Evolutionary conservation across 2,797 vertebrate genomes (phyloP), one percentile per base, ranked within the genome.

Genomic region (Lateolabrax maculatus): DNA sequence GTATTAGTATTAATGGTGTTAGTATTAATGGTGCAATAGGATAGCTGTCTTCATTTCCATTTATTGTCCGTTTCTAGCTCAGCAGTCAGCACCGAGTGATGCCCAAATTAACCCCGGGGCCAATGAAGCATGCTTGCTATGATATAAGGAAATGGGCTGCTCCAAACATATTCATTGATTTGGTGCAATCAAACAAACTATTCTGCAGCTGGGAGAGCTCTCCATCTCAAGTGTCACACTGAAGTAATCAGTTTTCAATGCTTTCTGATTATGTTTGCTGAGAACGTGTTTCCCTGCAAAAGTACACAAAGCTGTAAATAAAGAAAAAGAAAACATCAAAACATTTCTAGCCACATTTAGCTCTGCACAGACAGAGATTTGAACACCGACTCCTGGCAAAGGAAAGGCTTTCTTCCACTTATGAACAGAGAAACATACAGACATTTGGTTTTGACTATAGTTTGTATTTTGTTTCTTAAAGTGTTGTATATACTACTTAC

Each of bases 181-280:
- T 60, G 62, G 36, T 68, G 75, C 18, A 77, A 84, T 79, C 37
- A 56, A 46, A 58, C 49, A 76, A 81, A 81, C 67, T 52, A 71
- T 66, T 77, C 46, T 44, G 70, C 67, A 75, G 66, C 80, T 64
- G 66, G 58, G 44, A 77, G 76, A 79, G 76, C 83, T 62, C 69
- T 76, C 80, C 51, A 43, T 86, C 77, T 76, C 57, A 57, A 74
- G 63, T 58, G 80, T 83, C 82, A 81, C 82, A 69, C 77, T 75
- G 9, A 9, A 78, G 71, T 73, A 89, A 87, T 83, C 87, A 79
- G 74, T 87, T 85, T 81, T 74, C 69, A 58, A 61, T 74, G 84
- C 72, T 69, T 79, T 79, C 64, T 82, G 79, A 83, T 87, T 84
- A 79, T 67, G 55, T 80, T 84, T 15, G 13, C 56, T 37, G 52